Evolutionary conservation across 2,113 vertebrate species (phyloP).

Genomic region (Sinocyclocheilus rhinocerous): DNA sequence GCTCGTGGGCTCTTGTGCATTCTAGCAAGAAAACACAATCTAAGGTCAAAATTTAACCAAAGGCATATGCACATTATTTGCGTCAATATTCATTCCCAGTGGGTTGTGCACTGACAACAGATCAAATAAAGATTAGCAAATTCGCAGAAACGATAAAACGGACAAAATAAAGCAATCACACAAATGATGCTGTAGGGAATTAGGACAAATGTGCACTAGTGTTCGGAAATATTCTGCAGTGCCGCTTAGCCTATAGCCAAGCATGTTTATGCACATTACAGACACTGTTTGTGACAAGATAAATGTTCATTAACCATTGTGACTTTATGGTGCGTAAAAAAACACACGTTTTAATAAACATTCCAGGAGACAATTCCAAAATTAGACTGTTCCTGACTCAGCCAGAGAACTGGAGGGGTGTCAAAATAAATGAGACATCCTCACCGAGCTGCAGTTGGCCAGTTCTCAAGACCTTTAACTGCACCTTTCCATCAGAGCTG

Average conservation of each 20-base stretch:
- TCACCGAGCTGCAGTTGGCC: not conserved
- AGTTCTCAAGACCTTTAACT: constrained; percentile 32
- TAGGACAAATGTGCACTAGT: not conserved
- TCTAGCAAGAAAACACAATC: constrained; percentile 23
- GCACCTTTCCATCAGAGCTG: constrained; percentile 34
- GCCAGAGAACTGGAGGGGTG: not conserved
- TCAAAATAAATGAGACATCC: constrained; percentile 42
- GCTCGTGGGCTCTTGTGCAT: constrained; percentile 14
- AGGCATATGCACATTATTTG: constrained; percentile 27
- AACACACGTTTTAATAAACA: constrained; percentile 1
- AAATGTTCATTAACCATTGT: constrained; percentile 5
- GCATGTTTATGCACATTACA: constrained; percentile 1
- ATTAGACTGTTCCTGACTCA: not conserved
- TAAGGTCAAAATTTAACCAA: constrained; percentile 28
- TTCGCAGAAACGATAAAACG: constrained; percentile 12
- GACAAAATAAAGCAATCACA: constrained; percentile 27
- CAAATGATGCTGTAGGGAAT: constrained; percentile 1
- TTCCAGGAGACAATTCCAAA: constrained; percentile 8
- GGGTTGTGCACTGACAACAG: not conserved
- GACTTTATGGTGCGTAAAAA: not conserved
- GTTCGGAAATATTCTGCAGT: not conserved
- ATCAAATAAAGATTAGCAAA: constrained; percentile 7
- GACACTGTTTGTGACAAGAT: constrained; percentile 2
- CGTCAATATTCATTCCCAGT: not conserved
- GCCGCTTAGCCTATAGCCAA: not conserved